Conservation (phyloP, 2,888 invertebrate genomes). For the Nomada lathburiana region DNA sequence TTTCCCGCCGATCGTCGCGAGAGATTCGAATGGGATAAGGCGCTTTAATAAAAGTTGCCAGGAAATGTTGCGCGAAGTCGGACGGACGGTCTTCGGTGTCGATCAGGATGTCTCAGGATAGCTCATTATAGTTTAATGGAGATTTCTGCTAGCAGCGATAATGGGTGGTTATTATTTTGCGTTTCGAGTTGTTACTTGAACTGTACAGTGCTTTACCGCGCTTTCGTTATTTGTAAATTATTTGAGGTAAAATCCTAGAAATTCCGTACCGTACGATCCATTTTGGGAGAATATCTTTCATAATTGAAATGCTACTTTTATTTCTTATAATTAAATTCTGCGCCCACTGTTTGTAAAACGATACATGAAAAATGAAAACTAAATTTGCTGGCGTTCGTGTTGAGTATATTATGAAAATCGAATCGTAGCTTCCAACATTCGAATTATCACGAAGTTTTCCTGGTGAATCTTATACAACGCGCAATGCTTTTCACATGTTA, state of each 20-base stretch:
- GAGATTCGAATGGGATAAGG: slow-evolving; percentile 7
- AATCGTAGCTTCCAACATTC: slow-evolving; percentile 35
- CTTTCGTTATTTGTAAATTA: no score
- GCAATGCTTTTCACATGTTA: slow-evolving; percentile 38
- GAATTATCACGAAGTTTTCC: slow-evolving; percentile 53
- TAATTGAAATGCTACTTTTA: no score
- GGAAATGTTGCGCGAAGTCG: background rate
- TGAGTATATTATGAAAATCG: slow-evolving; percentile 25
- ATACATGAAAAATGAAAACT: slow-evolving; percentile 45
- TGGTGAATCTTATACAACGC: slow-evolving; percentile 25
- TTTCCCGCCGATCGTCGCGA: background rate
- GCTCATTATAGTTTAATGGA: no score
- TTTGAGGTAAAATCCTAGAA: no score
- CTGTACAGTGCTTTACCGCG: no score
- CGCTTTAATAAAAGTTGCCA: background rate
- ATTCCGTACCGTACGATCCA: no score
- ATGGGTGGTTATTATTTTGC: no score
- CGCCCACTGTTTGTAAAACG: slow-evolving; percentile 27
- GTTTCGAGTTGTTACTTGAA: no score
- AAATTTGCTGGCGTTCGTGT: slow-evolving; percentile 36
- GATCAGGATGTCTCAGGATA: no score
- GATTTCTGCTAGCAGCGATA: no score
- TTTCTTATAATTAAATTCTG: no score
- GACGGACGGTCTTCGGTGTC: background rate
- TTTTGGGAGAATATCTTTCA: no score